Conservation (phyloP, 2,113 vertebrate species). For the Sminthopsis crassicaudata region DNA sequence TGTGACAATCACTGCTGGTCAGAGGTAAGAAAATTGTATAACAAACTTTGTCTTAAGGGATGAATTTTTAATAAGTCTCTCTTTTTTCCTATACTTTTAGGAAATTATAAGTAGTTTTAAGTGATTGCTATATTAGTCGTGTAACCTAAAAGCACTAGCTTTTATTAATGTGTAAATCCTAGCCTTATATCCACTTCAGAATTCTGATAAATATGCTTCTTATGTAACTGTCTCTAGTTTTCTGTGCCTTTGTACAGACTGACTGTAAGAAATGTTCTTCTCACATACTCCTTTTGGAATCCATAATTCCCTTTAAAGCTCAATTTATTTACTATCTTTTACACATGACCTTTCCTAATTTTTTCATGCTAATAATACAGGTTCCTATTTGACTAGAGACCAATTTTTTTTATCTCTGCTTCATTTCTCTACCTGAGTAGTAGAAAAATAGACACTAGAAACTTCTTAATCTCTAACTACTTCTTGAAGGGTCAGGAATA, state of each 20-base stretch:
- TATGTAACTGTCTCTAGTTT: neutral
- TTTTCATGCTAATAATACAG: neutral
- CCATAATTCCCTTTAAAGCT: neutral
- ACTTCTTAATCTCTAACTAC: neutral
- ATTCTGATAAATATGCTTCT: neutral
- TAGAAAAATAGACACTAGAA: neutral
- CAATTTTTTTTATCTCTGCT: conserved; percentile 1
- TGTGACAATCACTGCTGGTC: conserved; percentile 98
- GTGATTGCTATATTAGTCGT: neutral
- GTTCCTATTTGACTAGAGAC: neutral
- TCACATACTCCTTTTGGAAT: neutral
- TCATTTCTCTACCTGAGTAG: neutral
- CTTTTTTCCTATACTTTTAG: neutral
- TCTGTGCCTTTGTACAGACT: neutral
- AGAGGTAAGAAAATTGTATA: conserved; percentile 86
- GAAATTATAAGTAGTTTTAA: neutral
- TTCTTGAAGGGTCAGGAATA: neutral
- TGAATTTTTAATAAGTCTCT: neutral
- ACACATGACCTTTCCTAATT: neutral
- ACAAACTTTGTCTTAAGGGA: neutral
- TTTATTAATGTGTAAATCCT: neutral
- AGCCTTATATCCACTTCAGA: neutral
- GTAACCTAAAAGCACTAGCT: neutral
- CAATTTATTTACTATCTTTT: neutral
- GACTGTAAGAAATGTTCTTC: neutral